Conservation (phyloP, 2,888 invertebrate genomes). For the Drosophila tripunctata region DNA sequence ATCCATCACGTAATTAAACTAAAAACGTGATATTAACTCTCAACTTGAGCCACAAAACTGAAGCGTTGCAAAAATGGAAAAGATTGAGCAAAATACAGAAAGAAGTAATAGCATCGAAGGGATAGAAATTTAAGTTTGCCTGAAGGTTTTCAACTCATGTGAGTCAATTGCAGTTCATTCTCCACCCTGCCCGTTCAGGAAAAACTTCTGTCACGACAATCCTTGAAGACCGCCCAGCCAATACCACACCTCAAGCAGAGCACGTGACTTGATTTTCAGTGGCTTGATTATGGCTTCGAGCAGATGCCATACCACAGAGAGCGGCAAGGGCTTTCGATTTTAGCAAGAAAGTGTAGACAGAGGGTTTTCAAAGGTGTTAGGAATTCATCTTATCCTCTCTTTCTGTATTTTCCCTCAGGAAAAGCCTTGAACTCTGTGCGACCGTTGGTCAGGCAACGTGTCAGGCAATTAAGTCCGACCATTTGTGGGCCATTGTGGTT, state of each 20-base stretch:
- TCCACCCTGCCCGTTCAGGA: background rate
- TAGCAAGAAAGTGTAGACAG: background rate
- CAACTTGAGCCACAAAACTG: constrained; percentile 42
- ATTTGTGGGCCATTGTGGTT: constrained; percentile 50
- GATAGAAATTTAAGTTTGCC: constrained; percentile 55
- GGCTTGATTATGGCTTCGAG: constrained; percentile 63
- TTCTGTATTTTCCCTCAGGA: background rate
- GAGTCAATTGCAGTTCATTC: constrained; percentile 10
- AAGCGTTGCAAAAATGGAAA: constrained; percentile 23
- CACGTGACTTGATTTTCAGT: constrained; percentile 73
- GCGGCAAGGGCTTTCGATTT: constrained; percentile 12
- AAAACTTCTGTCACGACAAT: constrained; percentile 42
- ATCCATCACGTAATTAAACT: constrained; percentile 71
- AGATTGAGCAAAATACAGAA: background rate
- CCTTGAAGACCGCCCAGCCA: constrained; percentile 46
- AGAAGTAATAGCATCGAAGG: constrained; percentile 19
- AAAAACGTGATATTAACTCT: constrained; percentile 71
- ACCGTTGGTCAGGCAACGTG: constrained; percentile 39
- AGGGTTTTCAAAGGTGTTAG: constrained; percentile 34
- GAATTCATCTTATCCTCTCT: constrained; percentile 24
- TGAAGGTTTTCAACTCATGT: constrained; percentile 42
- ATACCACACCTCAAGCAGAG: constrained; percentile 62
- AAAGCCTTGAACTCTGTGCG: constrained; percentile 14
- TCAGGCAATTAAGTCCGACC: constrained; percentile 65
- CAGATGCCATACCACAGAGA: constrained; percentile 27